phyloP scores from a whole-genome alignment of 2,113 vertebrate species.

The Tichodroma muraria region DNA sequence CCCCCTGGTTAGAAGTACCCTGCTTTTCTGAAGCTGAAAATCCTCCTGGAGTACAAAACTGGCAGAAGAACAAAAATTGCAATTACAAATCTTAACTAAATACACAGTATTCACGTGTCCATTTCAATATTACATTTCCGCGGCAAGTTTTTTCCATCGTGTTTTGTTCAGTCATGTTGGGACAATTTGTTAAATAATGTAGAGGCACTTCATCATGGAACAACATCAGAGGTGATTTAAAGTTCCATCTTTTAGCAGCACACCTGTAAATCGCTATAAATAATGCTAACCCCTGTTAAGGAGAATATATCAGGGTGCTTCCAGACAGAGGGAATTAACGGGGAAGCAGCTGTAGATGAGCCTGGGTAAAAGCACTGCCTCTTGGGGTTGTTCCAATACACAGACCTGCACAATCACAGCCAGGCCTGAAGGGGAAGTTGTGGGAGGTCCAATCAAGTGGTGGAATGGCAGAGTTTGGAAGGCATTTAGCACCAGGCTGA shows the following conservation, averaged over 20 bases:
- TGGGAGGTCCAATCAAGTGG: neutral
- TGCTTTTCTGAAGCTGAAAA: neutral
- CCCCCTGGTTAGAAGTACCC: neutral
- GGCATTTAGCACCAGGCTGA: neutral
- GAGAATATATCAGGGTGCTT: constrained; percentile 14
- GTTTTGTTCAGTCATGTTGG: neutral
- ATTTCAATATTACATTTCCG: neutral
- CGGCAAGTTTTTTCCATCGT: neutral
- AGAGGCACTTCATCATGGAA: neutral
- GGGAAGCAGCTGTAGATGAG: neutral
- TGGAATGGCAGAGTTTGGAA: neutral
- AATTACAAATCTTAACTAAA: neutral
- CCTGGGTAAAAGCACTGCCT: neutral
- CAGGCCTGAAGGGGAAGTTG: neutral
- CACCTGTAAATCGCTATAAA: constrained; percentile 17
- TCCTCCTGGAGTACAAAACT: neutral
- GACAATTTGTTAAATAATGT: constrained; percentile 22
- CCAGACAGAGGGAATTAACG: neutral
- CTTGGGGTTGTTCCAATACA: neutral
- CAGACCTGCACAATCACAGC: neutral
- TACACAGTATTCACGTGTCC: rapidly evolving
- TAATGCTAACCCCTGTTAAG: neutral
- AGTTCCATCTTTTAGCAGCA: neutral
- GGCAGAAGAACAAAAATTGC: neutral
- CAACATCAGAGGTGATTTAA: neutral